Evolutionary conservation across 2,113 vertebrate genomes (phyloP).

Genomic region (Perognathus longimembris): DNA sequence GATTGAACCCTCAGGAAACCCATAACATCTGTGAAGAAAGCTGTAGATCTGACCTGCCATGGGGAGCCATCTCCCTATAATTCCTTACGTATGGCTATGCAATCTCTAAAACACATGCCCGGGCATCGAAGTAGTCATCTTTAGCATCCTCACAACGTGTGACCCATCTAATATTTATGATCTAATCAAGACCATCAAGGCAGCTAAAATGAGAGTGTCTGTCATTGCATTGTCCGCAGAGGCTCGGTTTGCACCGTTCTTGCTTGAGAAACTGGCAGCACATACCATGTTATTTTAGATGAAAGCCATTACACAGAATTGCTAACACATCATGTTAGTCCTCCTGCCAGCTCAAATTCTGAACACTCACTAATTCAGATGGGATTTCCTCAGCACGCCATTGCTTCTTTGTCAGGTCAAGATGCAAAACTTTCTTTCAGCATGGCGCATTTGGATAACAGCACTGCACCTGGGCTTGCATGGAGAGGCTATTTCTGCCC

Average conservation of each 20-base stretch:
- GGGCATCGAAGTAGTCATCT: conserved; percentile 96
- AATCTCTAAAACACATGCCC: conserved; percentile 98
- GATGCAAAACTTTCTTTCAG: conserved; percentile 97
- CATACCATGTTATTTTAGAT: conserved; percentile 96
- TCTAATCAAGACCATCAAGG: conserved; percentile 95
- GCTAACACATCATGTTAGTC: conserved; percentile 94
- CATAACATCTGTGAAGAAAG: too few relatives aligned
- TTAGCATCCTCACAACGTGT: conserved; percentile 98
- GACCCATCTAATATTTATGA: conserved; percentile 98
- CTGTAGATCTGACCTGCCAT: too few relatives aligned
- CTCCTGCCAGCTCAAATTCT: conserved; percentile 93
- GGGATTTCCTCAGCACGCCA: conserved; percentile 97
- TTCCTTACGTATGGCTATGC: too few relatives aligned
- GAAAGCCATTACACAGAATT: conserved; percentile 97
- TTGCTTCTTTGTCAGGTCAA: conserved; percentile 91
- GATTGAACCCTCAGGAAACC: conserved; percentile 97
- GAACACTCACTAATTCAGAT: conserved; percentile 99
- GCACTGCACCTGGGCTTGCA: conserved; percentile 88
- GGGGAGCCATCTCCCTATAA: too few relatives aligned
- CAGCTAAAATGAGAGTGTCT: conserved; percentile 95
- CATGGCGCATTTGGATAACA: conserved; percentile 96
- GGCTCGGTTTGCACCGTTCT: conserved; percentile 96
- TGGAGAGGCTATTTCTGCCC: conserved; percentile 97
- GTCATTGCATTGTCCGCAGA: conserved; percentile 97
- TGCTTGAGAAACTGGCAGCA: conserved; percentile 95